Base-by-base conservation (phyloP, 30 jellyfish, hydroid and myxozoan genomes). In the Hydractinia echinata region DNA sequence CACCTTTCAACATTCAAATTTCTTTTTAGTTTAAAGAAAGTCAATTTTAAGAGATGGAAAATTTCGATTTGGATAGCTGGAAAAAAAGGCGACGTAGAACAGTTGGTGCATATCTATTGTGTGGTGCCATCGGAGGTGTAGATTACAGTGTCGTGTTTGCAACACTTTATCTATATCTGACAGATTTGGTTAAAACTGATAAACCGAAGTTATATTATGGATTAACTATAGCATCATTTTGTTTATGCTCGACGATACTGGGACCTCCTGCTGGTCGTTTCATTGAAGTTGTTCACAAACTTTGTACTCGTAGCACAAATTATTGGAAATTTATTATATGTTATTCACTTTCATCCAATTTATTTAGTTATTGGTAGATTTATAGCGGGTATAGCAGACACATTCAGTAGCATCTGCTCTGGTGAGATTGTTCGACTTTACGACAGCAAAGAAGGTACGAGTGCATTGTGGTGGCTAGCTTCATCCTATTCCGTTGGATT, bases 381-480 rank as follows among this genome's bases (percentile, higher is more conserved):
- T 48, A 9, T 78, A 5, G 86, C 86, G 8, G 86, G 86, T 1
- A 13, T 61, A 13, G 86, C 82, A 6, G 81, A 71, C 18, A 51
- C 60, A 6, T 71, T 71, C 50, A 8, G 60, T 8, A 50, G 67
- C n/a, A 58, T 58, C 11, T 44, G 78, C 81, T 55, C 49, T 16
- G 86, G 86, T 14, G 86, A 78, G 51, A 61, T 78, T 20, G 49
- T 48, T 61, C 21, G n/a, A n/a, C n/a, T n/a, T n/a, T n/a, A n/a
- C n/a, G n/a, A n/a, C n/a, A n/a, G n/a, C n/a, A n/a, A n/a, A n/a
- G n/a, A n/a, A n/a, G n/a, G n/a, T n/a, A n/a, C n/a, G 10, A 16
- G 86, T 54, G 51, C 19, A 58, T 44, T 78, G 13, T 54, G 86
- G 53, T 60, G 21, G 15, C 51, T 78, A 20, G 86, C 70, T 15